Evolutionary conservation across 2,113 vertebrate species (phyloP).

Genomic region (Hoplias malabaricus): DNA sequence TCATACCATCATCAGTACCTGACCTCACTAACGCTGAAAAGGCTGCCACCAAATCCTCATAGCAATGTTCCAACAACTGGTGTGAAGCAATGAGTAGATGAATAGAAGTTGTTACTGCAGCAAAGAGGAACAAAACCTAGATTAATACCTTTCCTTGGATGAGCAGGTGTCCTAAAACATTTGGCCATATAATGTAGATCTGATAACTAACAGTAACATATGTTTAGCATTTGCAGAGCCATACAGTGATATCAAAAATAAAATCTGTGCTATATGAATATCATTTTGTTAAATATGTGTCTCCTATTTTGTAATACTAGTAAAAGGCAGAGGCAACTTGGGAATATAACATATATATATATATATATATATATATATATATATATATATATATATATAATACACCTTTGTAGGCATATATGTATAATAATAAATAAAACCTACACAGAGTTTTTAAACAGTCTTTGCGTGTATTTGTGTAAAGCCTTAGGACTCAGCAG

Average conservation of each 20-base stretch:
- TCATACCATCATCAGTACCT: no score
- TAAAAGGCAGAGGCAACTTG: slow-evolving; percentile 50
- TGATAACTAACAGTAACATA: not conserved
- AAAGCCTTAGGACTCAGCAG: slow-evolving; percentile 23
- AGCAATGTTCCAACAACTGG: no score
- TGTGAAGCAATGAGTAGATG: no score
- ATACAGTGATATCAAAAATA: slow-evolving; percentile 38
- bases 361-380: slow-evolving; percentile 26
- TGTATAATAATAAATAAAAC: slow-evolving; percentile 30
- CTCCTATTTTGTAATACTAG: slow-evolving; percentile 24
- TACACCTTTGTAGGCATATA: no score
- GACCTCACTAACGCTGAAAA: no score
- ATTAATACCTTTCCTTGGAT: no score
- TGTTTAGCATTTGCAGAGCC: not conserved
- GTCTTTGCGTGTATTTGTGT: not conserved
- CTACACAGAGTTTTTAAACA: slow-evolving; percentile 19
- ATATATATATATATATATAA: slow-evolving; percentile 36
- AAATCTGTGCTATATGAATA: slow-evolving; percentile 37
- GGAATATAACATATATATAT: slow-evolving; percentile 37
- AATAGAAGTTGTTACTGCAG: no score
- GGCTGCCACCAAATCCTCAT: no score
- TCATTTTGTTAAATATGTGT: slow-evolving; percentile 26
- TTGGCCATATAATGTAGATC: no score
- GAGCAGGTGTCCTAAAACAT: no score
- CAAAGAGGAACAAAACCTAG: no score